A percentile compares a stretch with the other conserved stretches of the same genome.
These are phyloP conservation scores for Epirrhoe tristata DNA, from an alignment of 2,888 invertebrate species.

Conservation along the genomic window DNA sequence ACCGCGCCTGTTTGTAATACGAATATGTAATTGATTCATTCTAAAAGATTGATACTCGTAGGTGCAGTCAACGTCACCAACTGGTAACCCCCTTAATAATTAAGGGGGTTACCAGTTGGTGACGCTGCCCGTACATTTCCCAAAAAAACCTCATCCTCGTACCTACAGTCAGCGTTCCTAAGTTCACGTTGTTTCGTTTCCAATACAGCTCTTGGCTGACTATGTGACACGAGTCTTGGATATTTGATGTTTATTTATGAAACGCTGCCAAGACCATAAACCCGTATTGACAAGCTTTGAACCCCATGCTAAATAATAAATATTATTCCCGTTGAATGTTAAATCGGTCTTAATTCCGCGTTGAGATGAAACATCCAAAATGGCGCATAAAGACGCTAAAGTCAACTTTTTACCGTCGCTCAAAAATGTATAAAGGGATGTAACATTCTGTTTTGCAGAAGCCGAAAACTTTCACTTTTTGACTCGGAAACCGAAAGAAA, in stretches of 20 bases:
- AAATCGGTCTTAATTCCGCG: slow-evolving; percentile 19
- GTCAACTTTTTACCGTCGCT: slow-evolving; percentile 33
- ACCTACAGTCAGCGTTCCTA: too few relatives aligned
- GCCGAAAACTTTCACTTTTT: background rate
- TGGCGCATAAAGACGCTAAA: slow-evolving; percentile 30
- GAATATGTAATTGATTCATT: too few relatives aligned
- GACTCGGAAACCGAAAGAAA: background rate
- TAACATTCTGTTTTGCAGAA: background rate
- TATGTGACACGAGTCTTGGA: background rate
- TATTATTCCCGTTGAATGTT: slow-evolving; percentile 17
- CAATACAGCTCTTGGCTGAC: too few relatives aligned
- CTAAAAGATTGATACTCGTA: too few relatives aligned
- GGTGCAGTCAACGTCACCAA: too few relatives aligned
- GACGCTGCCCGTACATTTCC: too few relatives aligned
- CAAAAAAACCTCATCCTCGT: too few relatives aligned
- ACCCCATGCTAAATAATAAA: slow-evolving; percentile 1
- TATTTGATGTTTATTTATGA: background rate
- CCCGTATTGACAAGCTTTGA: background rate
- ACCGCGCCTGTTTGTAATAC: too few relatives aligned
- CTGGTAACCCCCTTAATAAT: too few relatives aligned
- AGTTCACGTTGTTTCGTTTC: too few relatives aligned
- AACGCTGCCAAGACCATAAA: background rate
- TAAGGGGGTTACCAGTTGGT: too few relatives aligned
- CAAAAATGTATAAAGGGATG: slow-evolving; percentile 33
- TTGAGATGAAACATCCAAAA: slow-evolving; percentile 25